Evolutionary conservation across 1,140 invertebrate species (phyloP).

Genomic region (Chionoecetes opilio): DNA sequence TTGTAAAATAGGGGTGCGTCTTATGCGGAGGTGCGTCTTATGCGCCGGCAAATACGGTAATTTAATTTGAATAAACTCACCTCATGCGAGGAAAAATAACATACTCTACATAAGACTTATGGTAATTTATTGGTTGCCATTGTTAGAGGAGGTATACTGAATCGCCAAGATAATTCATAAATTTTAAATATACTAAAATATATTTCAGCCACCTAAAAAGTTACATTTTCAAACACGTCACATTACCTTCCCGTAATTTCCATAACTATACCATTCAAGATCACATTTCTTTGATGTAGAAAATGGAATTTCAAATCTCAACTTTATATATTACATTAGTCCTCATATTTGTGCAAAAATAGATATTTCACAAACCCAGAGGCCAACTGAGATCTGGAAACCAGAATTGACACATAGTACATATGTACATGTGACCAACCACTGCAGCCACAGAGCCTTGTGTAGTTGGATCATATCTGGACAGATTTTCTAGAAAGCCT

Average conservation of each 20-base stretch:
- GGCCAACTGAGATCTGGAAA: constrained; percentile 38
- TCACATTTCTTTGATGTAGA: not conserved
- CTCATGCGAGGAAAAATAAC: too few relatives aligned
- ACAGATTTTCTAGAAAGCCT: not conserved
- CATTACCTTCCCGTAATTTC: not conserved
- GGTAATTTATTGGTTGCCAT: constrained; percentile 77
- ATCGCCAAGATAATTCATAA: constrained; percentile 63
- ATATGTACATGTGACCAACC: not conserved
- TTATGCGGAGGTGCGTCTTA: too few relatives aligned
- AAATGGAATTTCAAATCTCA: constrained; percentile 41
- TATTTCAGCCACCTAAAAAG: constrained; percentile 71
- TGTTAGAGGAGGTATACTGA: constrained; percentile 66
- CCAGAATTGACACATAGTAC: constrained; percentile 45
- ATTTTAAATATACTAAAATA: constrained; percentile 79
- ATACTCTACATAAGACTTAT: constrained; percentile 5
- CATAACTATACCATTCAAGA: not conserved
- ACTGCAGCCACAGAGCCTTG: not conserved
- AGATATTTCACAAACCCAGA: constrained; percentile 62
- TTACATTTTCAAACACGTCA: constrained; percentile 34
- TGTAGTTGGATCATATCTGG: not conserved
- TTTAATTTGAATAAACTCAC: too few relatives aligned
- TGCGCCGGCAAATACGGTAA: too few relatives aligned
- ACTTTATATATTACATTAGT: constrained; percentile 52
- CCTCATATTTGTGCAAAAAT: constrained; percentile 75
- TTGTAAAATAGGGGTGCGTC: too few relatives aligned